Evolutionary conservation across 2,888 invertebrate genomes (phyloP), one percentile per base, ranked within the genome.

Genomic region (Rhaphigaster nebulosa): DNA sequence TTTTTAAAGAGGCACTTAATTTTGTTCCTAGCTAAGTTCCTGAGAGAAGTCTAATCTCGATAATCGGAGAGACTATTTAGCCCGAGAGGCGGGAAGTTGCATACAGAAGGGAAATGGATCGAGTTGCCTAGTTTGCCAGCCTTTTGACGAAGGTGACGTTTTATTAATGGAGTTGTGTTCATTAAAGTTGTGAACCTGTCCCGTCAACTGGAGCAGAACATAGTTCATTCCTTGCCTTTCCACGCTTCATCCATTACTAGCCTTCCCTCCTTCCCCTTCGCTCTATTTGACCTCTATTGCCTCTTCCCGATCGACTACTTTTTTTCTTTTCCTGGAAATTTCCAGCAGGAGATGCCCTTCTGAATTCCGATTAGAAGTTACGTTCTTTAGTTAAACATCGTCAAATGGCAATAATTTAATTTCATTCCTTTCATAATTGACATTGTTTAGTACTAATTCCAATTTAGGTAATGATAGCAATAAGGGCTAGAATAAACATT

Each of bases 111-210:
- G 87, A 52, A 87, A 52, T 52, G 87, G 87, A 34, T 52, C 34
- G 87, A 52, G 87, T 70, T 34, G 70, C 70, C 70, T 70, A 70
- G 70, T 70, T 70, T 70, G 76, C 38, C 60, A 26, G 45, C 89
- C 89, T 89, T 89, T 89, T 89, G 89, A 89, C 89, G 90, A 84
- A 90, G 90, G 90, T 90, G 90, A 90, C 90, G 56, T 87, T 90
- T 90, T 90, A 90, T 90, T 90, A 90, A 90, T 90, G 90, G 90
- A 90, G 90, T 90, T 90, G 90, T 90, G 90, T 90, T 90, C 84
- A 90, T 90, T 90, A 90, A 90, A 90, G 90, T 90, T 90, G 50
- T 45, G 84, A 87, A 80, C 26, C 56, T 80, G 34, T n/a, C 76
- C 76, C 65, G 89, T 89, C 89, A 89, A 89, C 89, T 89, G 65